Conservation (phyloP, 2,113 vertebrate genomes). For the Cromileptes altivelis region DNA sequence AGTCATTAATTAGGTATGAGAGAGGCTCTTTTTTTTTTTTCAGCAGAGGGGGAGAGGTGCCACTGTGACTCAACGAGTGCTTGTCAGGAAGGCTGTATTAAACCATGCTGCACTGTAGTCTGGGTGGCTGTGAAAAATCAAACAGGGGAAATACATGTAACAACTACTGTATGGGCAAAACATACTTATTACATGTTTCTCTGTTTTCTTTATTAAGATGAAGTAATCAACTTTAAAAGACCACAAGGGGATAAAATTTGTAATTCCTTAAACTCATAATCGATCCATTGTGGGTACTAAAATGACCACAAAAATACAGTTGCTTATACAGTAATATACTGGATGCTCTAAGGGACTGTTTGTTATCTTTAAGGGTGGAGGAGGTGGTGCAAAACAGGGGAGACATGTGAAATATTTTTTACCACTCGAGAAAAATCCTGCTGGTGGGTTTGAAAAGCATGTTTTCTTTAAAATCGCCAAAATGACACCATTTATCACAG, state of each 20-base stretch:
- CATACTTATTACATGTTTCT: neutral
- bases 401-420: too few relatives aligned
- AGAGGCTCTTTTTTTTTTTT: slow-evolving; percentile 48
- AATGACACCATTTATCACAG: too few relatives aligned
- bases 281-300: neutral
- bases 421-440: too few relatives aligned
- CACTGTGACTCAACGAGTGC: slow-evolving; percentile 49
- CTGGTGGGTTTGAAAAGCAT: too few relatives aligned
- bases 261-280: neutral
- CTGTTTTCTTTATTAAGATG: slow-evolving; percentile 1
- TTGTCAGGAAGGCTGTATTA: slow-evolving; percentile 44
- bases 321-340: neutral
- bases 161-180: slow-evolving; percentile 28
- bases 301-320: neutral
- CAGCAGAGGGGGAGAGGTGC: slow-evolving; percentile 35
- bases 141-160: neutral
- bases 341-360: neutral
- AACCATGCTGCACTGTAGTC: neutral
- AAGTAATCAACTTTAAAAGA: neutral
- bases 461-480: too few relatives aligned
- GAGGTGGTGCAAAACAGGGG: too few relatives aligned
- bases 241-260: slow-evolving; percentile 5
- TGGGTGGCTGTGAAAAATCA: slow-evolving; percentile 11
- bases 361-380: too few relatives aligned
- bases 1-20: slow-evolving; percentile 70